Evolutionary conservation across 2,113 vertebrate genomes (phyloP).

Genomic region (Brachypodius melanocephalos): DNA sequence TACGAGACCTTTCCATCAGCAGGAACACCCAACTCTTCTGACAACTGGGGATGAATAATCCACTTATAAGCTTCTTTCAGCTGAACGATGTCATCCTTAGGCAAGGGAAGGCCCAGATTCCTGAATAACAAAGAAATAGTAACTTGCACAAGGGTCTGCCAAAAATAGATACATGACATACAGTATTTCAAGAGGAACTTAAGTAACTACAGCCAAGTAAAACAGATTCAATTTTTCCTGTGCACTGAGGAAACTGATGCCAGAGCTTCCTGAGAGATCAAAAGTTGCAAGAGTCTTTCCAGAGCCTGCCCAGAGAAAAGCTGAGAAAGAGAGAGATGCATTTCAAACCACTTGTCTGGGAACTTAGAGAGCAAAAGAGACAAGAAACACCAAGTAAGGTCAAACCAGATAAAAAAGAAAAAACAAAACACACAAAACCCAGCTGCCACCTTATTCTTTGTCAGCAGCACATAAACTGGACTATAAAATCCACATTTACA

Average conservation of each 20-base stretch:
- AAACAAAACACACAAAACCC: neutral
- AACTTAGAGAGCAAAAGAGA: neutral
- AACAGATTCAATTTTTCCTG: neutral
- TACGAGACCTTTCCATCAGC: conserved; percentile 83
- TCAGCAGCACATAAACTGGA: neutral
- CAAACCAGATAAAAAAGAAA: neutral
- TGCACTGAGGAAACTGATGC: neutral
- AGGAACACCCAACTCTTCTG: conserved; percentile 83
- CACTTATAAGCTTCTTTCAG: conserved; percentile 97
- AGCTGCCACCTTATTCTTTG: neutral
- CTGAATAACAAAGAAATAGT: conserved; percentile 73
- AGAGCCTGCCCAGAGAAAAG: neutral
- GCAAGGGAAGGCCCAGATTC: conserved; percentile 79
- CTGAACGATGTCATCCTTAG: conserved; percentile 85
- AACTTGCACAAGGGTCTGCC: neutral
- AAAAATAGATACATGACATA: neutral
- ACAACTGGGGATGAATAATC: conserved; percentile 86
- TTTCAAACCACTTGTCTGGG: neutral
- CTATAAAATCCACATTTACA: neutral
- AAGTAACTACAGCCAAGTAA: neutral
- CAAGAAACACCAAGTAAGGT: neutral
- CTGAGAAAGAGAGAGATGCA: neutral
- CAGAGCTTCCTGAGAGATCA: neutral
- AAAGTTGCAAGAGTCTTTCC: neutral
- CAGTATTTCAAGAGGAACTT: neutral